These are phyloP conservation scores for Artemia sinica DNA, from an alignment of 2,888 invertebrate species.

Conservation along the genomic window DNA sequence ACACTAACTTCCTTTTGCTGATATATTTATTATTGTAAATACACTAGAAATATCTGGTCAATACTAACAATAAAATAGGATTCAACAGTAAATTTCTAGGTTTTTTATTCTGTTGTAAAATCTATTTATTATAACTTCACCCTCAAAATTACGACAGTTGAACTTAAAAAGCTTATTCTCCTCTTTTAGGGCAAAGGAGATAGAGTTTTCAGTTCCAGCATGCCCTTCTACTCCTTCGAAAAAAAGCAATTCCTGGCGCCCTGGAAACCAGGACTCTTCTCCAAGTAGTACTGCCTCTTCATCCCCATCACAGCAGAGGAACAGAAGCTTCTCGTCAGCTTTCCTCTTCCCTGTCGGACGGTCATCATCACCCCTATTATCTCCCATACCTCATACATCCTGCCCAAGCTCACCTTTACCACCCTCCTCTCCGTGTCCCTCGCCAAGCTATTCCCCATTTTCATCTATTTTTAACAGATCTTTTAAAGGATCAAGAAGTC, in stretches of 20 bases:
- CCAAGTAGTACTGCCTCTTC: neutral
- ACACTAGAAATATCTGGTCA: too few species aligned
- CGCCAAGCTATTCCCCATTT: constrained; percentile 1
- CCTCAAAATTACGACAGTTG: too few species aligned
- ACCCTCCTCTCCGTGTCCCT: constrained; percentile 16
- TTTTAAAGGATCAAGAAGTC: constrained; percentile 5
- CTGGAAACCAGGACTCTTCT: constrained; percentile 12
- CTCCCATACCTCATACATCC: constrained; percentile 19
- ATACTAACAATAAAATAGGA: too few species aligned
- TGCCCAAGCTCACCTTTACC: constrained; percentile 15
- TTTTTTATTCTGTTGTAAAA: too few species aligned
- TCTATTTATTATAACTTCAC: too few species aligned
- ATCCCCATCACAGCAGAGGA: constrained; percentile 1
- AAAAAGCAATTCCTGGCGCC: constrained; percentile 7
- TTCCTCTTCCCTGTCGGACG: constrained; percentile 21
- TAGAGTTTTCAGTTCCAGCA: constrained; percentile 28
- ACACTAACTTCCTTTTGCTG: too few species aligned
- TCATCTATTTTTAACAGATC: constrained; percentile 15
- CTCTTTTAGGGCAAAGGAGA: constrained; percentile 33
- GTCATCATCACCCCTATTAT: constrained; percentile 19
- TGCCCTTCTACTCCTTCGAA: constrained; percentile 20
- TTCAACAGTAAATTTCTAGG: too few species aligned
- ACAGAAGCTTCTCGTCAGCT: constrained; percentile 21
- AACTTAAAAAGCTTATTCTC: constrained; percentile 30
- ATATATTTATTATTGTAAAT: too few species aligned